A percentile compares a stretch with the other conserved stretches of the same genome.
Evolutionary conservation across 2,888 invertebrate species (phyloP).

Genomic region (Rotaria sp.): DNA sequence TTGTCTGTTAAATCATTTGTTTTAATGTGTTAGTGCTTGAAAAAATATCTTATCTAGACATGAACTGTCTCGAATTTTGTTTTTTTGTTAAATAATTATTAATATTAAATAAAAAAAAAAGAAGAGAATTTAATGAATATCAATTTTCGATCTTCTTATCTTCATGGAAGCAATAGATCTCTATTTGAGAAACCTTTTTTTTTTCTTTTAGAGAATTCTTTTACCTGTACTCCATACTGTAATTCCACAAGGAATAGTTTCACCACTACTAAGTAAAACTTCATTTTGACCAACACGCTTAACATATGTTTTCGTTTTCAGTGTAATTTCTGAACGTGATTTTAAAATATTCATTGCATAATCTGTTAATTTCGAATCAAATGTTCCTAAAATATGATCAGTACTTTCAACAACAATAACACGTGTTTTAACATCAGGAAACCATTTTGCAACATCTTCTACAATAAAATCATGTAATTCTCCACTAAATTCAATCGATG

Average conservation of each 20-base stretch:
- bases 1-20: too few species aligned
- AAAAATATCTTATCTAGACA: too few species aligned
- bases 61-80: too few species aligned
- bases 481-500: constrained; percentile 57
- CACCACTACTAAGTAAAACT: constrained; percentile 50
- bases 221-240: constrained; percentile 57
- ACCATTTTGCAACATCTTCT: constrained; percentile 23
- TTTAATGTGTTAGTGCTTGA: too few species aligned
- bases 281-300: constrained; percentile 48
- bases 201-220: constrained; percentile 44
- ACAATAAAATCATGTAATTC: constrained; percentile 55
- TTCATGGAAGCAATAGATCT: constrained; percentile 40
- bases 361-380: neutral
- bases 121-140: too few species aligned
- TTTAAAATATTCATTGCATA: constrained; percentile 12
- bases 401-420: constrained; percentile 7
- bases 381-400: constrained; percentile 13
- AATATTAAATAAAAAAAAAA: too few species aligned
- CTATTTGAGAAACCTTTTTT: neutral
- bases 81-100: too few species aligned
- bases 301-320: constrained; percentile 30
- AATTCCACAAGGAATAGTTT: constrained; percentile 52
- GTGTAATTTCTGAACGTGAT: neutral
- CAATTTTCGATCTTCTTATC: neutral
- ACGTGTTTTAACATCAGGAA: constrained; percentile 25